These are phyloP conservation scores for Bubalus kerabau DNA, from an alignment of 2,113 vertebrate species.

Conservation along the genomic window DNA sequence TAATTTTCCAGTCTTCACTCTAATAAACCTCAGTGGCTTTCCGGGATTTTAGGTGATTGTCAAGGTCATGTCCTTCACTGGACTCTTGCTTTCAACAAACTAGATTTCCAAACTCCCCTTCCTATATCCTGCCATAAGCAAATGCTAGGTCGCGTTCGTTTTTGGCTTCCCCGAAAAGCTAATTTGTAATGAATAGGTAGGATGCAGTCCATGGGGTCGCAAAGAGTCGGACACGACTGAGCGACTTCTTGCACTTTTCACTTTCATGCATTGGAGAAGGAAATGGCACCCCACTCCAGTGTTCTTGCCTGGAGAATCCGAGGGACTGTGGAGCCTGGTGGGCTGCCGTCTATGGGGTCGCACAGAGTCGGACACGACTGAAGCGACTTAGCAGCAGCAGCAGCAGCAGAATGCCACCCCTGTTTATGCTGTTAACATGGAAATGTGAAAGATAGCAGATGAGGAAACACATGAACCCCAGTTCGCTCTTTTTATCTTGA, in stretches of 20 bases:
- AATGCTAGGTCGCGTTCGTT: background rate
- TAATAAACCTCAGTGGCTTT: background rate
- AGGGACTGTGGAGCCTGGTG: too few relatives aligned
- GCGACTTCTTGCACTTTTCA: too few relatives aligned
- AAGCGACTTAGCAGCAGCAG: too few relatives aligned
- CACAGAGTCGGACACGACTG: too few relatives aligned
- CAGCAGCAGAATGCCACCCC: background rate
- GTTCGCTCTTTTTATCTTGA: background rate
- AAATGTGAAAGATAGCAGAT: background rate
- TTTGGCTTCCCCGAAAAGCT: background rate
- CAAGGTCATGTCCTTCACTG: background rate
- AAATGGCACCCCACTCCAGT: too few relatives aligned
- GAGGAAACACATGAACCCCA: background rate
- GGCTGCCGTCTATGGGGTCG: too few relatives aligned
- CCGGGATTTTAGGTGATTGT: background rate
- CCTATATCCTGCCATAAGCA: background rate
- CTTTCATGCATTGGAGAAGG: too few relatives aligned
- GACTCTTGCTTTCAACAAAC: background rate
- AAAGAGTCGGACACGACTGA: too few relatives aligned
- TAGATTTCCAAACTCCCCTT: background rate
- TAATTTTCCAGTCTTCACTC: too few relatives aligned
- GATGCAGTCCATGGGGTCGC: too few relatives aligned
- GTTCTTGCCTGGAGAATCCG: too few relatives aligned
- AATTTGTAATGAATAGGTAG: background rate
- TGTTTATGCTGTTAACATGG: background rate